Evolutionary conservation across 2,113 vertebrate genomes (phyloP), one percentile per base, ranked within the genome.

Genomic region (Sterrhoptilus dennistouni): DNA sequence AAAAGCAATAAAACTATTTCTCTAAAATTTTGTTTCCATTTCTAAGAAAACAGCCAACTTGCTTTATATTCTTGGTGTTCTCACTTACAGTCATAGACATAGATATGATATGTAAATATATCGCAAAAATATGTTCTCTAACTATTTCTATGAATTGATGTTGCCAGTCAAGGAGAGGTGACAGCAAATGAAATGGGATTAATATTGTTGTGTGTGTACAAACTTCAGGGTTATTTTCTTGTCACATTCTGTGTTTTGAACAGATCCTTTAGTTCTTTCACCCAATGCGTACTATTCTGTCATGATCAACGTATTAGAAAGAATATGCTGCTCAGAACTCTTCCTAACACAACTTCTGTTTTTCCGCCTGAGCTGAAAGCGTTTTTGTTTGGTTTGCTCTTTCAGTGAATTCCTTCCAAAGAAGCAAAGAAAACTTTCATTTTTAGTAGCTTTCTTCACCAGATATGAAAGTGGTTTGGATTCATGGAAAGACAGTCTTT

Each of bases 361-460:
- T 71, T 9, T 94, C 92, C 88, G 44, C 77, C 91, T 92, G 60
- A 52, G 23, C 83, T 95, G 83, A 91, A 91, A 70, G 27, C 13
- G 38, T 95, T 95, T 93, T 74, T 95, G 66, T 91, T 97, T 97
- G 70, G 31, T 90, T 92, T 79, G 56, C 96, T 90, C 45, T 70
- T 95, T 94, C 71, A 95, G 24, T 76, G 82, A 95, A 87, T 94
- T 95, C 60, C 83, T 94, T 96, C 86, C 64, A 81, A n/a, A 27
- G 84, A 95, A 94, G 61, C 49, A 96, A 97, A 95, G 74, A 85
- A 87, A 76, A 40, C 47, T 92, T 91, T 76, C 5, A 57, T 70
- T 94, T 97, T 92, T 86, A 94, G 85, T 89, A 87, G 57, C 60
- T 95, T 96, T 96, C 90, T 97, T 97, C 94, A 95, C 90, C 82